These are phyloP conservation scores for Catotricha subobsoleta DNA, from an alignment of 2,888 invertebrate species.

Conservation along the genomic window DNA sequence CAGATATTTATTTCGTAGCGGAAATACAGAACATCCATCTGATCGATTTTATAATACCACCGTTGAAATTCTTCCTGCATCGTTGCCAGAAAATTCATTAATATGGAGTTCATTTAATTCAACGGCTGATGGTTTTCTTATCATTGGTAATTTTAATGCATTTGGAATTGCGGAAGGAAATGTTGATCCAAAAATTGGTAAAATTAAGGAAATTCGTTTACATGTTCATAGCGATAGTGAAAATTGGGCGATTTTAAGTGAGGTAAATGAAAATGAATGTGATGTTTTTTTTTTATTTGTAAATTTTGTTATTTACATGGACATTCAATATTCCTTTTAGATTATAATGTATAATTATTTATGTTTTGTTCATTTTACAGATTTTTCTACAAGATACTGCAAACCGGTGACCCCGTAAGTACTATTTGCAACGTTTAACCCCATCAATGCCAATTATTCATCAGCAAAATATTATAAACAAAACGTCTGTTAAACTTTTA, in stretches of 20 bases:
- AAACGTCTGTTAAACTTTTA: background rate
- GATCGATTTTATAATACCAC: slow-evolving; percentile 78
- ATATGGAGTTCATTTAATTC: slow-evolving; percentile 38
- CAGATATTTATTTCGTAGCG: slow-evolving; percentile 69
- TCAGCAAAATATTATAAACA: background rate
- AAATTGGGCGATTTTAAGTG: slow-evolving; percentile 82
- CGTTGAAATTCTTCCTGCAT: slow-evolving; percentile 54
- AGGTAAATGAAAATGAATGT: slow-evolving; percentile 38
- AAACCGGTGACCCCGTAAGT: slow-evolving; percentile 2
- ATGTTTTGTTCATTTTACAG: background rate
- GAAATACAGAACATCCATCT: slow-evolving; percentile 74
- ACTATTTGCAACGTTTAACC: background rate
- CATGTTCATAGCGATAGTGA: slow-evolving; percentile 61
- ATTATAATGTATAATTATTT: background rate
- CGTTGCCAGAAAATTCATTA: slow-evolving; percentile 26
- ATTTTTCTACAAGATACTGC: background rate
- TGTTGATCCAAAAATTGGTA: slow-evolving; percentile 45
- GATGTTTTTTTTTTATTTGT: background rate
- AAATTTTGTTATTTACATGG: no score
- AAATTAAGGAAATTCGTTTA: slow-evolving; percentile 53
- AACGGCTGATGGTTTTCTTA: slow-evolving; percentile 47
- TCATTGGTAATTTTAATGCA: slow-evolving; percentile 59
- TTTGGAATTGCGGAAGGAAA: slow-evolving; percentile 63
- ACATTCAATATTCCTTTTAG: background rate
- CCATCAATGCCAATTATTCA: background rate